These are phyloP conservation scores for Myotis pilosus DNA, from an alignment of 2,797 vertebrate species.

Conservation along the genomic window DNA sequence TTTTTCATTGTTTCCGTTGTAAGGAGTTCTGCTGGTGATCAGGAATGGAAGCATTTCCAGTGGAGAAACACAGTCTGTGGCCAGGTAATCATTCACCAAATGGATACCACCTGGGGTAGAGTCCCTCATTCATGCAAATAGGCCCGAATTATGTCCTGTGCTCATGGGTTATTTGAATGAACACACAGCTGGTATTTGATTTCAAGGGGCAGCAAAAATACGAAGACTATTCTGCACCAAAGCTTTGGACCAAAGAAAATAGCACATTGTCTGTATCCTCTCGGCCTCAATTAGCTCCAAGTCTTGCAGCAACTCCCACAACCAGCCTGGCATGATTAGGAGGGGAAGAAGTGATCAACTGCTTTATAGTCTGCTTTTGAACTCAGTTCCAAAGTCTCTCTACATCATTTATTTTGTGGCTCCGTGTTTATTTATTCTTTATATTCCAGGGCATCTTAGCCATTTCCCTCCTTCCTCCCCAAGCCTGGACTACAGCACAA, in stretches of 20 bases:
- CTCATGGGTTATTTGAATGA: conserved; percentile 73
- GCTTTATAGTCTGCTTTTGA: conserved; percentile 56
- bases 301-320: conserved; percentile 47
- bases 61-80: conserved; percentile 65
- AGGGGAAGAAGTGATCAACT: conserved; percentile 36
- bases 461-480: conserved; percentile 54
- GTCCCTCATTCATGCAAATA: conserved; percentile 64
- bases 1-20: conserved; percentile 58
- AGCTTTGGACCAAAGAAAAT: conserved; percentile 72
- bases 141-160: conserved; percentile 54
- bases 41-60: conserved; percentile 59
- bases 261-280: conserved; percentile 61
- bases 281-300: conserved; percentile 70
- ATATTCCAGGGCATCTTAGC: conserved; percentile 65
- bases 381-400: conserved; percentile 41
- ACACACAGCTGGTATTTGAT: conserved; percentile 72
- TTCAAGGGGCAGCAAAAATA: conserved; percentile 68
- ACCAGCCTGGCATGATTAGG: conserved; percentile 61
- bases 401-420: conserved; percentile 66
- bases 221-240: conserved; percentile 67
- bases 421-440: conserved; percentile 72
- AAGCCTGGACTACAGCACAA: conserved; percentile 44
- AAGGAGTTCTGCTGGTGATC: conserved; percentile 56
- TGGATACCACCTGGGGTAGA: conserved; percentile 68
- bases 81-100: conserved; percentile 72